Evolutionary conservation across 2,888 invertebrate species (phyloP), one percentile per base, ranked within the genome.

Genomic region (Heliconius erato): DNA sequence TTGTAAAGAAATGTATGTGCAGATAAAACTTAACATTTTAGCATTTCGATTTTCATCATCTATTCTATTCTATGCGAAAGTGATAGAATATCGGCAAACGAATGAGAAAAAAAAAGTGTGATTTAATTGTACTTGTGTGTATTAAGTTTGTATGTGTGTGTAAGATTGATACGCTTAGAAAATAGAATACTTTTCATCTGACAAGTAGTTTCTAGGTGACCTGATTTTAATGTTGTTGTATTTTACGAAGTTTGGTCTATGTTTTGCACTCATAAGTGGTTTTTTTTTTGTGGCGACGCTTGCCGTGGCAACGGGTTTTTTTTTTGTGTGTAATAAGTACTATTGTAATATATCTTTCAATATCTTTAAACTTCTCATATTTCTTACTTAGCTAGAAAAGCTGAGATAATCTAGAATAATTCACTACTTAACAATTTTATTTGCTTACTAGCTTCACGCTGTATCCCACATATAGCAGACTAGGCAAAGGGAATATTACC

Each of bases 41-140:
- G 86, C 86, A 86, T 88, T 87, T 87, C 87, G 86, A 71, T 87
- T 87, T 85, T 86, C 85, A 87, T 87, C 86, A 84, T 88, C 85
- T 86, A 85, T 87, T 88, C 85, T 84, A 85, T 83, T 81, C 78
- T 84, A 49, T 6, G 49, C 49, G 6, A 49, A 16, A 16, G 80
- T 86, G 85, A 85, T 85, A 86, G 86, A 85, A 86, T 87, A 85
- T 85, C 85, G 85, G 65, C 19, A 78, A 68, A 74, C 69, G 80
- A 67, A 82, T 11, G 35, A 40, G 19, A 67, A 65, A 65, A 28
- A 77, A 65, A 28, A 19, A 35, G 32, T 59, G 59, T 74, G 28
- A 59, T 54, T 71, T 71, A 71, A 71, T 71, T 44, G 40, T 40
- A 40, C 12, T 12, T 44, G n/a, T 23, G 23, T 74, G 28, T 26